Evolutionary conservation across 2,113 vertebrate species (phyloP), one percentile per base, ranked within the genome.

Genomic region (Agapornis roseicollis): DNA sequence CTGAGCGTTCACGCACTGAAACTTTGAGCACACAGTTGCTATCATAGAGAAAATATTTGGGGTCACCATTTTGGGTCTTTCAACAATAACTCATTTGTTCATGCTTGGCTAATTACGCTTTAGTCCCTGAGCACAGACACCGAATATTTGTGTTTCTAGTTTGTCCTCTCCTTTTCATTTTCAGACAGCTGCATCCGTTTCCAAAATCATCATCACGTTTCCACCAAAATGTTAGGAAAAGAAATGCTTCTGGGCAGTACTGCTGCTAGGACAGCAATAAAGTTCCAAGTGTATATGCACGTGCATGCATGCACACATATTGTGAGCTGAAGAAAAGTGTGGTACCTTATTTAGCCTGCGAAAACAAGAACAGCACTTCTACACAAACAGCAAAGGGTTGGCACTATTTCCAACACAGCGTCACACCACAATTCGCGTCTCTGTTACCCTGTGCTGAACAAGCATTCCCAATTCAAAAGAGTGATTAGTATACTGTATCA

Each of bases 281-380:
- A 74, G 80, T 73, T 60, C 85, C 66, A 88, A 83, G 27, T 55
- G 46, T 14, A 37, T 35, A 23, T 58, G 63, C 46, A 56, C 70
- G 24, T 47, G 60, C 39, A 58, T 64, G 82, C 27, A 23, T 83
- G 68, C 52, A 64, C 77, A 89, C 13, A 7, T 56, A 27, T 18
- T 50, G 82, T 24, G 60, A 84, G 85, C 52, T 14, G 58, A 86
- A 91, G 71, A 52, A 84, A 96, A 97, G 85, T 17, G 70, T 28
- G 78, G 90, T 92, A 80, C 87, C 94, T 68, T 89, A 29, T 90
- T 79, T 94, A 74, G 88, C 80, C 82, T 52, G 73, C 13, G 47
- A 96, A 96, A 97, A 92, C 58, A 85, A 84, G 89, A 96, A 65
- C 77, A 96, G 89, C 77, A 31, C 58, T 55, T 96, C 12, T 23